Conservation (phyloP, 1,140 invertebrate species). For the Drosophila teissieri region DNA sequence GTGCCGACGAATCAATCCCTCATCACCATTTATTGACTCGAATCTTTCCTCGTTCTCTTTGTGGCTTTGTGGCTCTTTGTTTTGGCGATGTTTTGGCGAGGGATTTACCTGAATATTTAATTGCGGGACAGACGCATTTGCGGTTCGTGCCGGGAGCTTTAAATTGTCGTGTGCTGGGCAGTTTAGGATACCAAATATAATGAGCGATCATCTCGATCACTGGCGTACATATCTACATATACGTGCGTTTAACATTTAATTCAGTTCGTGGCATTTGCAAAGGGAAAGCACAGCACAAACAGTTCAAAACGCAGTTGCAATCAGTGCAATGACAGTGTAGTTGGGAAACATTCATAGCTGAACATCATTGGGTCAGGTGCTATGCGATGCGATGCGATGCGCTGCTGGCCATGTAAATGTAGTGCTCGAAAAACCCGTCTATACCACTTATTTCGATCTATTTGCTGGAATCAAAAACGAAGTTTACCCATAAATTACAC, state of each 20-base stretch:
- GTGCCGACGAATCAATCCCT: neutral
- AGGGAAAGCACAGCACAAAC: constrained; percentile 12
- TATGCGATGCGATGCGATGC: no score
- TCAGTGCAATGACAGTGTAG: neutral
- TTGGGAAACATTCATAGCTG: no score
- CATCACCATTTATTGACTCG: constrained; percentile 13
- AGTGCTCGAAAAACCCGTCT: neutral
- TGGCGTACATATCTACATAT: constrained; percentile 9
- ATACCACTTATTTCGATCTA: neutral
- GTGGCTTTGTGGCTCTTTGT: constrained; percentile 31
- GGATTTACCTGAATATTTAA: constrained; percentile 73
- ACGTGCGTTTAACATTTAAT: constrained; percentile 37
- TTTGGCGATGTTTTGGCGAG: constrained; percentile 26
- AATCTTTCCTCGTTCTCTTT: constrained; percentile 8
- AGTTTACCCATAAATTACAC: neutral
- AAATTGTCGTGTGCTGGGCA: constrained; percentile 58
- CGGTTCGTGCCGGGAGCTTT: constrained; percentile 69
- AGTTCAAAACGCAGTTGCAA: no score
- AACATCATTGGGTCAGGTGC: neutral
- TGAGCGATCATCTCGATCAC: constrained; percentile 13
- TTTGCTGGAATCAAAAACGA: neutral
- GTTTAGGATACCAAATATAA: constrained; percentile 68
- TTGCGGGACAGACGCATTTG: constrained; percentile 41
- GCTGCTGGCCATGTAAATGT: no score
- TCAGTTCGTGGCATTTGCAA: constrained; percentile 10